A percentile compares a stretch with the other conserved stretches of the same genome.
These are phyloP conservation scores for Symphodus melops DNA, from an alignment of 2,113 vertebrate species.

Conservation along the genomic window DNA sequence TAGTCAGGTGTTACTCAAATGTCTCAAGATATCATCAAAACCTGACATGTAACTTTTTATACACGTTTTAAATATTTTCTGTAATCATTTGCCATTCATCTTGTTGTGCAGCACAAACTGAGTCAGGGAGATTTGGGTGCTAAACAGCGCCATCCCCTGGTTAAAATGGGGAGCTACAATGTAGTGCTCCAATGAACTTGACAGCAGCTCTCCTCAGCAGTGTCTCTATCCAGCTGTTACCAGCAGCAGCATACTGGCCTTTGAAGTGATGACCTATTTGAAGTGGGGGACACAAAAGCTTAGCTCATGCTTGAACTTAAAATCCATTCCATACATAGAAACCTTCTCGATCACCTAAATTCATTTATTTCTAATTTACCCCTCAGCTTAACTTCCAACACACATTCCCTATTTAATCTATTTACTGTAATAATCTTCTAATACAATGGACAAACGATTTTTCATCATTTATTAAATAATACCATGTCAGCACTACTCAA, in stretches of 20 bases:
- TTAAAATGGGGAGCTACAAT: conserved; percentile 23
- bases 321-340: conserved; percentile 28
- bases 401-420: too few relatives aligned
- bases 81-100: neutral
- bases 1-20: neutral
- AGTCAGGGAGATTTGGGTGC: neutral
- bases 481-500: too few relatives aligned
- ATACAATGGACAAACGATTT: too few relatives aligned
- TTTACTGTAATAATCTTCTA: too few relatives aligned
- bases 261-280: conserved; percentile 49
- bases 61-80: neutral
- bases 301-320: conserved; percentile 48
- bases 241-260: conserved; percentile 57
- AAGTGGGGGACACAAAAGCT: conserved; percentile 54
- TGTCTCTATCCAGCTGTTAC: conserved; percentile 62
- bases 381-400: too few relatives aligned
- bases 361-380: too few relatives aligned
- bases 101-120: neutral
- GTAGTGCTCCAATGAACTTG: conserved; percentile 67
- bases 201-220: conserved; percentile 43
- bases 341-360: neutral
- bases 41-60: neutral
- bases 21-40: neutral
- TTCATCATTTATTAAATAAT: too few relatives aligned
- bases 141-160: conserved; percentile 59